Conservation (phyloP, 2,797 vertebrate species). For the Phylloscopus collybita region DNA sequence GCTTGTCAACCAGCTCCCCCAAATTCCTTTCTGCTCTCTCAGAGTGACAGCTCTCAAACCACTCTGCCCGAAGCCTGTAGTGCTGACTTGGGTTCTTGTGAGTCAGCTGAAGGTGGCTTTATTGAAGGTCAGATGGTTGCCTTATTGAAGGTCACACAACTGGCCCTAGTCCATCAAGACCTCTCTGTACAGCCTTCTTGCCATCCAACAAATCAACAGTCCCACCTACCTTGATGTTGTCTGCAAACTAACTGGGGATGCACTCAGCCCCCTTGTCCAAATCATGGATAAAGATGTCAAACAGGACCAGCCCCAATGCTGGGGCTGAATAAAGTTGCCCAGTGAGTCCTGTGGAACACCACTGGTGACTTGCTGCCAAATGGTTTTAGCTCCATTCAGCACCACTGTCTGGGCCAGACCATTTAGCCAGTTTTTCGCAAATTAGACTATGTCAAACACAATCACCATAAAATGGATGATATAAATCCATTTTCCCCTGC, state of each 20-base stretch:
- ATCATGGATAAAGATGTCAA: not conserved
- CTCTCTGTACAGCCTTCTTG: not conserved
- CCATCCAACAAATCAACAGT: not conserved
- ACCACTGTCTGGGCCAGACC: not conserved
- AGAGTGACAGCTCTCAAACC: not conserved
- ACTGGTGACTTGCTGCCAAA: not conserved
- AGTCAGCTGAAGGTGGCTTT: not conserved
- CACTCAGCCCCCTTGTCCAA: not conserved
- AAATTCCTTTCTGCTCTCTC: not conserved
- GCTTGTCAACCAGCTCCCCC: not conserved
- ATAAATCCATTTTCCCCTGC: not conserved
- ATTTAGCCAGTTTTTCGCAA: not conserved
- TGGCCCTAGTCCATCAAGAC: no score
- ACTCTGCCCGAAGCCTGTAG: not conserved
- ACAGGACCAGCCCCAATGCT: not conserved
- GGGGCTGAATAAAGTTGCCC: no score
- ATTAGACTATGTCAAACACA: not conserved
- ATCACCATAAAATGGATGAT: not conserved
- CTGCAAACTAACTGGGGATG: rapidly evolving
- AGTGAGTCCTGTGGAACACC: not conserved
- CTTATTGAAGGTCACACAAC: not conserved
- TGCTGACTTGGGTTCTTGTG: not conserved
- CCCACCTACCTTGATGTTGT: no score
- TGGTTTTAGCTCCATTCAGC: not conserved
- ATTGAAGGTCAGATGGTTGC: no score